phyloP scores from a whole-genome alignment of 2,888 invertebrate species.

The Eupithecia centaureata region DNA sequence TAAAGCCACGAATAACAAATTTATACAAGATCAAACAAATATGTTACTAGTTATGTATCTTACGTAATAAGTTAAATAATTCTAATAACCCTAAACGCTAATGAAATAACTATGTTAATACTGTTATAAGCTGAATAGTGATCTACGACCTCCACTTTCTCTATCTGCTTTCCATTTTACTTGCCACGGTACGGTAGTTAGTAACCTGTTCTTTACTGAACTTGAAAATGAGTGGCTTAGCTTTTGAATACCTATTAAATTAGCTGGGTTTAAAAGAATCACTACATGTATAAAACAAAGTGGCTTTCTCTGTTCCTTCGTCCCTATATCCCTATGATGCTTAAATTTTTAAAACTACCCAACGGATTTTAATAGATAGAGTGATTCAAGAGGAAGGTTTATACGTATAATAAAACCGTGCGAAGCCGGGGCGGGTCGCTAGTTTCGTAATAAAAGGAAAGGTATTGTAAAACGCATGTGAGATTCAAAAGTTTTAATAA shows the following conservation, averaged over 20 bases:
- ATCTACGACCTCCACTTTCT: conserved; percentile 47
- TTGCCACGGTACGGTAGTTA: conserved; percentile 14
- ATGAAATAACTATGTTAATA: conserved; percentile 16
- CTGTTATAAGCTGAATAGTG: conserved; percentile 32
- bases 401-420: no score
- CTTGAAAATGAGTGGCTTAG: conserved; percentile 3
- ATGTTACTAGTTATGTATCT: not conserved
- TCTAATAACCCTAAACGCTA: conserved; percentile 4
- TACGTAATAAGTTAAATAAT: conserved; percentile 1
- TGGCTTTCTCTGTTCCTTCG: no score
- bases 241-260: not conserved
- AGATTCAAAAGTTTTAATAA: not conserved
- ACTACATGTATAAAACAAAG: no score
- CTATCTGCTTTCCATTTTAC: conserved; percentile 43
- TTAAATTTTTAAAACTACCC: no score
- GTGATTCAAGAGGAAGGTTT: no score
- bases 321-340: no score
- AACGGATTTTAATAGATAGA: no score
- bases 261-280: no score
- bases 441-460: not conserved
- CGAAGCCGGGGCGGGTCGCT: no score
- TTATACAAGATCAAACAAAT: not conserved
- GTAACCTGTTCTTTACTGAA: conserved; percentile 17
- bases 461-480: not conserved
- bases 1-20: not conserved